These are phyloP conservation scores for Dasyornis broadbenti DNA, from an alignment of 2,113 vertebrate species.

Conservation along the genomic window DNA sequence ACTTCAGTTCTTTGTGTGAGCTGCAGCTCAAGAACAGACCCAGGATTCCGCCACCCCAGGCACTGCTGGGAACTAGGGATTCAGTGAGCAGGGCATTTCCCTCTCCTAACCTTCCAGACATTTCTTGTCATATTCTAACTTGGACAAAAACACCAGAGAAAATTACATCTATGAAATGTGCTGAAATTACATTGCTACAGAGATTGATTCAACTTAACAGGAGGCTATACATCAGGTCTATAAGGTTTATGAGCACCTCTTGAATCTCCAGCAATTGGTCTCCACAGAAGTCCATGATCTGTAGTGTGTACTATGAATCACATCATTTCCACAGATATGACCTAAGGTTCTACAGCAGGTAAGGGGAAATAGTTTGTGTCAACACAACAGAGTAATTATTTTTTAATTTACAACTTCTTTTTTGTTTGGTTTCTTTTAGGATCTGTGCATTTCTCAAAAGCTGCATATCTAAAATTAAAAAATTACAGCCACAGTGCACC, in stretches of 20 bases:
- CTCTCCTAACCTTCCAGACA: neutral
- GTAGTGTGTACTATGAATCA: neutral
- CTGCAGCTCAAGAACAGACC: neutral
- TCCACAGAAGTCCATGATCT: neutral
- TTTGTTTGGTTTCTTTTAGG: neutral
- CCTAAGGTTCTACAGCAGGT: neutral
- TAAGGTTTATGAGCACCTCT: neutral
- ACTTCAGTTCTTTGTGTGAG: neutral
- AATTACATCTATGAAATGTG: neutral
- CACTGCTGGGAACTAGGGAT: neutral
- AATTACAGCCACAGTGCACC: neutral
- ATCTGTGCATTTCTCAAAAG: neutral
- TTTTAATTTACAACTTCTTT: neutral
- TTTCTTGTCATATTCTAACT: neutral
- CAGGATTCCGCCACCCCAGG: accelerated
- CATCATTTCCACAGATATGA: neutral
- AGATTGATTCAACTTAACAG: neutral
- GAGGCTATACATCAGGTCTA: neutral
- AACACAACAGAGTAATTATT: neutral
- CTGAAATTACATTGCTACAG: neutral
- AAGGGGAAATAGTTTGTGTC: neutral
- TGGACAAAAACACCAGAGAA: neutral
- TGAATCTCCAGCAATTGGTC: neutral
- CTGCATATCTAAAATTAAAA: neutral
- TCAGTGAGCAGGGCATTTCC: accelerated